phyloP scores from a whole-genome alignment of 2,113 vertebrate genomes.

The Hiodon alosoides region DNA sequence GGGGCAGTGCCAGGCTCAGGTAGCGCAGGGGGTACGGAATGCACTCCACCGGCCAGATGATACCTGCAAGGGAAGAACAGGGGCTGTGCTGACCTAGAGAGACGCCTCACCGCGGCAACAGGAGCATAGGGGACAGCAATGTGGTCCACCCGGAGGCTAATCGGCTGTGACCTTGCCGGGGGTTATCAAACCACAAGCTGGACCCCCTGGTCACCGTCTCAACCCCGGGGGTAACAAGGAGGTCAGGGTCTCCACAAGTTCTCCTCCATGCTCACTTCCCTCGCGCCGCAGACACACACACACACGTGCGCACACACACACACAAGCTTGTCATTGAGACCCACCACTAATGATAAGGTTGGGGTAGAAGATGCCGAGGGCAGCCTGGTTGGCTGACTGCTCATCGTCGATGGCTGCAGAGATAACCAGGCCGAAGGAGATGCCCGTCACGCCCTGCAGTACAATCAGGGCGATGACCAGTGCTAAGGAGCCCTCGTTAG shows the following conservation, averaged over 20 bases:
- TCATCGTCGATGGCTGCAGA: slow-evolving; percentile 67
- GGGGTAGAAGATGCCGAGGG: slow-evolving; percentile 70
- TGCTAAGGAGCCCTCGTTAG: slow-evolving; percentile 62
- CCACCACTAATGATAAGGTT: slow-evolving; percentile 39
- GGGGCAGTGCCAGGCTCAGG: slow-evolving; percentile 64
- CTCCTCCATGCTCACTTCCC: too few species aligned
- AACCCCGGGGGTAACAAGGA: too few species aligned
- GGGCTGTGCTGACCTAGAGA: background rate
- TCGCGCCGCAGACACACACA: too few species aligned
- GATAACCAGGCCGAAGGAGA: slow-evolving; percentile 65
- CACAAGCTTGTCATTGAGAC: background rate
- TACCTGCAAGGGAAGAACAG: slow-evolving; percentile 41
- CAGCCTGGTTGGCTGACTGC: slow-evolving; percentile 68
- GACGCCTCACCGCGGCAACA: too few species aligned
- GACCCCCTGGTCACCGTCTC: too few species aligned
- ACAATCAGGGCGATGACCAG: slow-evolving; percentile 62
- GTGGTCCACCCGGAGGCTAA: background rate
- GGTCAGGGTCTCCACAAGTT: too few species aligned
- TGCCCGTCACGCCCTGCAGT: slow-evolving; percentile 54
- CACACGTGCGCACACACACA: too few species aligned
- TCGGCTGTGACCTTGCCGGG: too few species aligned
- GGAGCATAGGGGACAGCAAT: background rate
- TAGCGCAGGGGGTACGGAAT: slow-evolving; percentile 68
- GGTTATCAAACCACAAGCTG: too few species aligned
- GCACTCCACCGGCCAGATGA: slow-evolving; percentile 73